A percentile compares a stretch with the other conserved stretches of the same genome.
phyloP scores from a whole-genome alignment of 2,113 vertebrate genomes.

The Urocitellus parryii region DNA sequence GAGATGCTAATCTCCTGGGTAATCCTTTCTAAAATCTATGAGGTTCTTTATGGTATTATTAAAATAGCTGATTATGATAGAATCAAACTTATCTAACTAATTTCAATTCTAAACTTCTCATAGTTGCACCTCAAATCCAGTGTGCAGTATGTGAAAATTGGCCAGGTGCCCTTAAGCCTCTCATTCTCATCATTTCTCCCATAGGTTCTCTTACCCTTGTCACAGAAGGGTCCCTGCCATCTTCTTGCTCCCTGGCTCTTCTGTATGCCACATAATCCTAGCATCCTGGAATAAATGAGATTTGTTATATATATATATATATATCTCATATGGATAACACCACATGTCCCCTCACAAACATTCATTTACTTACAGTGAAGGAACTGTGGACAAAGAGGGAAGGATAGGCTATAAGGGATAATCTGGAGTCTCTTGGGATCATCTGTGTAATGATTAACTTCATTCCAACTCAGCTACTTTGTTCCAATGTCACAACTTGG shows the following conservation, averaged over 20 bases:
- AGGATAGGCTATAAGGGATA: neutral
- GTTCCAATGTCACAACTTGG: neutral
- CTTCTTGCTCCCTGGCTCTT: neutral
- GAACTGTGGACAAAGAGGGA: neutral
- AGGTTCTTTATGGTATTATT: neutral
- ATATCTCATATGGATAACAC: no score
- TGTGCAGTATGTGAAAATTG: neutral
- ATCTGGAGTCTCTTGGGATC: neutral
- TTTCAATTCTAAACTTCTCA: neutral
- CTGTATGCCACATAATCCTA: neutral
- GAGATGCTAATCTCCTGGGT: neutral
- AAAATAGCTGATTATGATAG: constrained; percentile 44
- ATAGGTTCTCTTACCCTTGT: neutral
- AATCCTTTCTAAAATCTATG: constrained; percentile 30
- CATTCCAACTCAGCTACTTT: neutral
- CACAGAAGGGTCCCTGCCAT: neutral
- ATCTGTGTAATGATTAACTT: neutral
- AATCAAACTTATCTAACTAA: constrained; percentile 12
- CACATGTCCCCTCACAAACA: neutral
- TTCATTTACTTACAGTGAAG: neutral
- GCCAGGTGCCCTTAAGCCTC: neutral
- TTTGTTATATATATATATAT: neutral
- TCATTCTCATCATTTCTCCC: neutral
- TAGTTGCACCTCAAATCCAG: neutral
- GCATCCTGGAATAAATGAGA: neutral